Percentiles rank a stretch among this genome's conserved stretches.
Conservation (phyloP, 2,888 invertebrate species). For the Scrobipalpa atriplicella region DNA sequence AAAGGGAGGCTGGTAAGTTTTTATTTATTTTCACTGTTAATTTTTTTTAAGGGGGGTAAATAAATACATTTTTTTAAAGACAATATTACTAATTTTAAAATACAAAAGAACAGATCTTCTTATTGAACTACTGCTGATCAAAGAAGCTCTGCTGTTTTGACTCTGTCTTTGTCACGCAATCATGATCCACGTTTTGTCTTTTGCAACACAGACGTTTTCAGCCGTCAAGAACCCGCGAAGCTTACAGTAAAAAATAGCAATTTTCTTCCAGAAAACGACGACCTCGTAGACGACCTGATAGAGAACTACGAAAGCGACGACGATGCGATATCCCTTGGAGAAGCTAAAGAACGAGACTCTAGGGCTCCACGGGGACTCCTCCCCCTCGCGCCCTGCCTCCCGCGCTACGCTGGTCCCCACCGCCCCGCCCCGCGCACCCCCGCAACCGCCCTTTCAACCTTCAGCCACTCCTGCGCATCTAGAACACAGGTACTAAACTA, state of each 20-base stretch:
- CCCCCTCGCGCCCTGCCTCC: conserved; percentile 58
- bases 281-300: conserved; percentile 63
- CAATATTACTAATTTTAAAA: too few species aligned
- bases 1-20: conserved; percentile 61
- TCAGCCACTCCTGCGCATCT: conserved; percentile 93
- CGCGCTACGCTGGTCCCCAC: conserved; percentile 46
- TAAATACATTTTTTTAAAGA: not conserved
- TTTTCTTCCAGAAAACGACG: conserved; percentile 64
- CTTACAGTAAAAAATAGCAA: too few species aligned
- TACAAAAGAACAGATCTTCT: too few species aligned
- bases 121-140: too few species aligned
- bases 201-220: not conserved
- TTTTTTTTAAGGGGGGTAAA: too few species aligned
- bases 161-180: too few species aligned
- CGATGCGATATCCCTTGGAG: conserved; percentile 88
- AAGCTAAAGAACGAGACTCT: conserved; percentile 87
- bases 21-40: not conserved
- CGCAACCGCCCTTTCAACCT: conserved; percentile 95
- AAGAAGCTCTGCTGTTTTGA: too few species aligned
- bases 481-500: conserved; percentile 84
- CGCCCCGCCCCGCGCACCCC: conserved; percentile 70
- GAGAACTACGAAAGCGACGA: conserved; percentile 85
- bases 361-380: conserved; percentile 49
- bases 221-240: too few species aligned
- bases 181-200: too few species aligned